Evolutionary conservation across 2,888 invertebrate genomes (phyloP).

Genomic region (Exocentrus adspersus): DNA sequence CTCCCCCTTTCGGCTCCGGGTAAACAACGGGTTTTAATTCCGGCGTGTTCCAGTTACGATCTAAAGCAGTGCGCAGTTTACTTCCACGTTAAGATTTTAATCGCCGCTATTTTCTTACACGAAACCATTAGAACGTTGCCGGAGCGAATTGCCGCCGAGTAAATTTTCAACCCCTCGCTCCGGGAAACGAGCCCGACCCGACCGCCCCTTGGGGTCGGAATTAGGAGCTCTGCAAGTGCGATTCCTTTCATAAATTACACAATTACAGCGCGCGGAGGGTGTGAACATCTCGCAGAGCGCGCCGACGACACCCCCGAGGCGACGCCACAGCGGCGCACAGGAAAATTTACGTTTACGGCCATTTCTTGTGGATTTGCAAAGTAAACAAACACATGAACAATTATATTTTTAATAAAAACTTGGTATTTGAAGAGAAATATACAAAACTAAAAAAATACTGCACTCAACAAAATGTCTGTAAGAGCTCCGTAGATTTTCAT

Average conservation of each 20-base stretch:
- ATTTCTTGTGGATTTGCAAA: too few species aligned
- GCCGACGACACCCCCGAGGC: constrained; percentile 48
- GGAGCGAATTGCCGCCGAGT: constrained; percentile 11
- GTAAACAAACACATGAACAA: too few species aligned
- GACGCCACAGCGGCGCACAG: constrained; percentile 18
- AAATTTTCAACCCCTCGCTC: constrained; percentile 12
- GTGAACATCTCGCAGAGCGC: constrained; percentile 53
- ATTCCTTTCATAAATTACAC: constrained; percentile 59
- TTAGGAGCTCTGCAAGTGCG: constrained; percentile 42
- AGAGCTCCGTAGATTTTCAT: too few species aligned
- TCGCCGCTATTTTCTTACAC: not conserved
- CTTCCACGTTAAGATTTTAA: not conserved
- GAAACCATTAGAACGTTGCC: constrained; percentile 1
- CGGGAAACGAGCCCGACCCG: not conserved
- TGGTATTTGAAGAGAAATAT: too few species aligned
- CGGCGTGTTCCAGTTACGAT: not conserved
- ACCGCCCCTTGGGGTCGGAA: constrained; percentile 24
- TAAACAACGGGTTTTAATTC: not conserved
- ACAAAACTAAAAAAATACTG: too few species aligned
- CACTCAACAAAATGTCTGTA: too few species aligned
- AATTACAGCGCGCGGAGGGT: constrained; percentile 56
- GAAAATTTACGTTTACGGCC: too few species aligned
- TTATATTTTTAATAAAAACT: too few species aligned
- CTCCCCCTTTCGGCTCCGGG: too few species aligned
- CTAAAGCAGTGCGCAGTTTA: not conserved